Evolutionary conservation across 35 echinoderm and acorn worm species (phyloP), one percentile per base, ranked within the genome.

Genomic region (Chiridota heheva): DNA sequence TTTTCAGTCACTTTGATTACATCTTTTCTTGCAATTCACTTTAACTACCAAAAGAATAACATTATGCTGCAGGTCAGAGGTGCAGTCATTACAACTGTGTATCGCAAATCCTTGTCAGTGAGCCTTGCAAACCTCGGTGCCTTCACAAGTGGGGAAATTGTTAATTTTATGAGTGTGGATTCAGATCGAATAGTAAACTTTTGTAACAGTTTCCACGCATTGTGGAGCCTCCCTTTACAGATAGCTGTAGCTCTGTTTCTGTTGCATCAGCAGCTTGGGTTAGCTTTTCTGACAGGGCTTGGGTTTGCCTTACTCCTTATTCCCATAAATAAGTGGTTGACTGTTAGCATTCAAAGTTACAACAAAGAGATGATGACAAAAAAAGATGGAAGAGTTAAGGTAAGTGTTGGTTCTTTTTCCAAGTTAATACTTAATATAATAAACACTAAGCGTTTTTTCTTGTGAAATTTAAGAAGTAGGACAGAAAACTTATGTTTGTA

Each of bases 91-190:
- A 76, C 85, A 15, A 91, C 80, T 7, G 81, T 88, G 6, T 98
- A 98, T 60, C 89, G 81, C 44, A 98, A 98, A 61, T 65, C 95
- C 7, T 44, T 98, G 20, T 65, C 81, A 57, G 89, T 98, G 20
- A 91, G 79, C 31, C 58, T 77, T 5, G 82, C 95, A 16, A 85
- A 80, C 0, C 72, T 91, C 15, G 91, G 89, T 2, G 44, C 65
- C 35, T 98, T 98, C 60, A 78, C 95, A 20, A 89, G 89, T 0
- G 95, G 95, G 26, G 82, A 98, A 42, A 98, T 98, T 80, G 95
- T 98, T 46, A 98, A 98, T 40, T 98, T 98, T 42, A 98, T 98
- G 95, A 98, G 95, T 74, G 89, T 91, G 16, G 95, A 98, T 65
- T 67, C 89, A 2, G 95, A 91, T 38, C 78, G 95, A 44, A 82